Evolutionary conservation across 2,888 invertebrate species (phyloP), one percentile per base, ranked within the genome.

Genomic region (Eupithecia pulchellata): DNA sequence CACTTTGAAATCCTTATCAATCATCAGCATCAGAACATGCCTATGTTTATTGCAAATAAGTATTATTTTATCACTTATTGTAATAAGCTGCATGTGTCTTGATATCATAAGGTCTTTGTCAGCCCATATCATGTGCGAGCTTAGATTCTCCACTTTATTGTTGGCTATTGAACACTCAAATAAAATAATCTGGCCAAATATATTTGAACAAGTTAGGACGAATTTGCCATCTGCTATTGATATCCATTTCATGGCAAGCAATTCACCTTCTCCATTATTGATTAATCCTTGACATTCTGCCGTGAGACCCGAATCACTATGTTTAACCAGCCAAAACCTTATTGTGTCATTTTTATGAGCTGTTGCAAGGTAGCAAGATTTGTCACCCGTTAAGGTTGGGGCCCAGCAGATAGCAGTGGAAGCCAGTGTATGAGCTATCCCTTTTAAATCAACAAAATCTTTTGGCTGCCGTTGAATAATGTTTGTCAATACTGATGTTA

Each of bases 41-140:
- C 93, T 88, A 67, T 92, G 83, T 84, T 94, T 94, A 68, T 82
- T 86, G 71, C 78, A 92, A 2, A 90, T 25, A 32, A 92, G 67
- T 64, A 91, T 66, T 8, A 88, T 75, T 42, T 86, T 82, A n/a
- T 85, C 79, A 42, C 84, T 76, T 6, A 80, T 71, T 9, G 76
- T 65, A 2, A 70, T 75, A 66, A 85, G 84, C 47, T 86, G 76
- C 17, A 91, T 69, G 68, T 80, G 72, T 61, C 80, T 83, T 0
- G 84, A 75, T 5, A 86, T 60, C 91, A 92, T 93, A 78, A 81
- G 87, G 67, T 94, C 94, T 77, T 86, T 86, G 62, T 88, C 77
- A 5, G 80, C 36, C 93, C 93, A 94, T 34, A 91, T 58, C 5
- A 66, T 65, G 20, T 81, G 71, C 0, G 77, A 62, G n/a, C 82